Conservation (phyloP, 1,140 invertebrate genomes). For the Scaptomyza hsui region DNA sequence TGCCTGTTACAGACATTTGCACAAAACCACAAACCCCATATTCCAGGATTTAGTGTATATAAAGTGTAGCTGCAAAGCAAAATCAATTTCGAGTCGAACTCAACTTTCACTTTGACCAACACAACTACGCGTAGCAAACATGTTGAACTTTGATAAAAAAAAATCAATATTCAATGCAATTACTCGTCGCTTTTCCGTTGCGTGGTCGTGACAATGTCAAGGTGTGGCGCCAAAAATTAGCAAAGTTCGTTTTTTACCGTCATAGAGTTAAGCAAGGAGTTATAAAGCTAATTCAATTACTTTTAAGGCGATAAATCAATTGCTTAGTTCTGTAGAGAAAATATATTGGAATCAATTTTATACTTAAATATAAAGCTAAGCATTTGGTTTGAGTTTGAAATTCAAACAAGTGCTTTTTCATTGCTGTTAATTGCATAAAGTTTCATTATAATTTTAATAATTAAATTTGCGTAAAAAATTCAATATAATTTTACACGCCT, state of each 20-base stretch:
- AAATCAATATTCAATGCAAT: slow-evolving; percentile 63
- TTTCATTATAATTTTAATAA: slow-evolving; percentile 4
- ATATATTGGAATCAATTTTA: too few relatives aligned
- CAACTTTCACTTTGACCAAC: slow-evolving; percentile 11
- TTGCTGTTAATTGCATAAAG: not conserved
- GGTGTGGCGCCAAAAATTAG: slow-evolving; percentile 6
- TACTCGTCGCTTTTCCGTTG: slow-evolving; percentile 33
- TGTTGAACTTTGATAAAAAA: slow-evolving; percentile 1
- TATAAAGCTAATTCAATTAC: slow-evolving; percentile 4
- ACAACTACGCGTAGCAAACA: slow-evolving; percentile 1
- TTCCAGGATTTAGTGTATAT: too few relatives aligned
- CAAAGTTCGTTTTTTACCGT: slow-evolving; percentile 10
- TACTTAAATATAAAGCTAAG: too few relatives aligned
- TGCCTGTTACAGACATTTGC: too few relatives aligned
- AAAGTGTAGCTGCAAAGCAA: slow-evolving; percentile 42
- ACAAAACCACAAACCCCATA: too few relatives aligned
- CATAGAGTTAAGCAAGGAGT: slow-evolving; percentile 5
- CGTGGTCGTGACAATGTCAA: not conserved
- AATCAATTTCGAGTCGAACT: slow-evolving; percentile 71
- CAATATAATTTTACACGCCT: slow-evolving; percentile 27
- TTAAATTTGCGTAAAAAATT: slow-evolving; percentile 52
- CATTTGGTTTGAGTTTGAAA: too few relatives aligned
- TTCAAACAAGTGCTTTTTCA: not conserved
- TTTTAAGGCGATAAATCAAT: not conserved
- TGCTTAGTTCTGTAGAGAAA: too few relatives aligned